phyloP scores from a whole-genome alignment of 1,140 invertebrate species.

The Metopolophium dirhodum region DNA sequence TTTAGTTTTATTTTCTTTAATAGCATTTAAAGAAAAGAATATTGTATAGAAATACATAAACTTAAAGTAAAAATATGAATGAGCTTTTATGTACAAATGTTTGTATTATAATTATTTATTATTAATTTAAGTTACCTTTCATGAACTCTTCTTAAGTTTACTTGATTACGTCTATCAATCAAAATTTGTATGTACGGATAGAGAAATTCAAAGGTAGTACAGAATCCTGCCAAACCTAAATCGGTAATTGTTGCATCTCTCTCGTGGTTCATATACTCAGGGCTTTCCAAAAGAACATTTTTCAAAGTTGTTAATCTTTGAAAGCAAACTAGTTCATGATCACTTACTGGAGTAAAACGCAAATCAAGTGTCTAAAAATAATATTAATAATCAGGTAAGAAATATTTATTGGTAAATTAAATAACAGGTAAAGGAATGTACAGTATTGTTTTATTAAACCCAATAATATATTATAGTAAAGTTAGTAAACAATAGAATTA shows the following conservation, averaged over 20 bases:
- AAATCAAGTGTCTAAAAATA: constrained; percentile 69
- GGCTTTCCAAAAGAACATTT: constrained; percentile 41
- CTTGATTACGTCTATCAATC: constrained; percentile 15
- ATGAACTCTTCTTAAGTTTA: constrained; percentile 37
- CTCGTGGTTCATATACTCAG: constrained; percentile 10
- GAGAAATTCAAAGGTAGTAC: background rate
- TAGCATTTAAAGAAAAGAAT: background rate
- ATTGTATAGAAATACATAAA: background rate
- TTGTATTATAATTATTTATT: too few relatives aligned
- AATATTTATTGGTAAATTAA: background rate
- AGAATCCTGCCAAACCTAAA: constrained; percentile 46
- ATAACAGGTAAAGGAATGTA: background rate
- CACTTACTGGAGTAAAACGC: constrained; percentile 71
- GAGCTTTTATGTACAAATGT: background rate
- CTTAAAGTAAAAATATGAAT: background rate
- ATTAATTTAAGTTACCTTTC: constrained; percentile 27
- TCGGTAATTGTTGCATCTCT: constrained; percentile 41
- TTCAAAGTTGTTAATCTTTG: constrained; percentile 47
- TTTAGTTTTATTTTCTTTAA: background rate
- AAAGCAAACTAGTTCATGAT: constrained; percentile 68
- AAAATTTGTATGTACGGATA: constrained; percentile 47
- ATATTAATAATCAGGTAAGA: background rate
- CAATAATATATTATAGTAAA: background rate
- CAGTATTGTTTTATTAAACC: background rate
- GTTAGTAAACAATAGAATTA: background rate